Percentiles rank a stretch among this genome's conserved stretches.
Conservation (phyloP, 2,797 vertebrate genomes). For the Karalla daura region DNA sequence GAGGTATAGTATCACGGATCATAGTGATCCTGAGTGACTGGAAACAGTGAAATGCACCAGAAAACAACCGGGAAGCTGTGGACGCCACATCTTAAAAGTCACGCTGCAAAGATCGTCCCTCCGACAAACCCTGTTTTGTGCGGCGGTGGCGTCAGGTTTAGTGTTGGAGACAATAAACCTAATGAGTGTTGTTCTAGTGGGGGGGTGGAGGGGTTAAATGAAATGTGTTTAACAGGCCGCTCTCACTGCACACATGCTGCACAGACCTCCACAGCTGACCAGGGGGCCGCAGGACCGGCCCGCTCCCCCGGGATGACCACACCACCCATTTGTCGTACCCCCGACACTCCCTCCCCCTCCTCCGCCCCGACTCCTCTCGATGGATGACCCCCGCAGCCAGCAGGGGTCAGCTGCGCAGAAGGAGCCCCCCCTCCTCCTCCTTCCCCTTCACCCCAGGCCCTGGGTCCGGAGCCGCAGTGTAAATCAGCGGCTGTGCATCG, state of each 20-base stretch:
- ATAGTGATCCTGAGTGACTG: no score
- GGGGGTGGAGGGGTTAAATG: constrained; percentile 28
- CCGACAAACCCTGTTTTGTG: neutral
- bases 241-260: constrained; percentile 66
- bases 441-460: constrained; percentile 32
- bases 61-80: no score
- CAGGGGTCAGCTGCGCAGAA: constrained; percentile 78
- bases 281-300: constrained; percentile 57
- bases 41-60: no score
- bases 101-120: no score
- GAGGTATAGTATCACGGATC: no score
- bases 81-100: no score
- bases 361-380: constrained; percentile 41
- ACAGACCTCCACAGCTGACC: constrained; percentile 75
- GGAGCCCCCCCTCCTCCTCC: constrained; percentile 36
- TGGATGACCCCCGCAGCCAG: constrained; percentile 78
- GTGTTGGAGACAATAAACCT: constrained; percentile 24
- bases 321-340: constrained; percentile 79
- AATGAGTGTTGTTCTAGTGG: constrained; percentile 34
- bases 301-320: constrained; percentile 70
- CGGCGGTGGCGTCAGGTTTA: neutral
- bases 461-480: constrained; percentile 71
- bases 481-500: constrained; percentile 79
- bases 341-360: constrained; percentile 28
- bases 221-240: constrained; percentile 64